Evolutionary conservation across 2,888 invertebrate genomes (phyloP), one percentile per base, ranked within the genome.

Genomic region (Latheticus oryzae): DNA sequence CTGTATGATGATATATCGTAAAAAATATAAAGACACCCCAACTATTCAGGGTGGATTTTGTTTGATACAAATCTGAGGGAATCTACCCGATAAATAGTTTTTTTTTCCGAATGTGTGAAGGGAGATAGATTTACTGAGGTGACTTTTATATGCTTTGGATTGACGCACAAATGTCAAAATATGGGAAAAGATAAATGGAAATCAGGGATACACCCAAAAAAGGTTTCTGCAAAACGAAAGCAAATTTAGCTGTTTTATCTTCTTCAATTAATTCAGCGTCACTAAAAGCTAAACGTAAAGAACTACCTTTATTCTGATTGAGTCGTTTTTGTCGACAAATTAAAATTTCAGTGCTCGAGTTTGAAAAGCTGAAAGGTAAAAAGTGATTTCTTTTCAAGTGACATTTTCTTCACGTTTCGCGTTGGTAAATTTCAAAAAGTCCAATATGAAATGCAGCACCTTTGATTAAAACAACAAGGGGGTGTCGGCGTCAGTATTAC

Each of bases 1-100:
- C 71, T 68, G 71, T 73, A 75, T 75, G 75, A 75, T 76, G 76
- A 77, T 75, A 73, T 78, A 75, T 76, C 76, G 72, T 76, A 77
- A 76, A 77, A 77, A 74, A 69, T 70, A 75, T 73, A 74, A 74
- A 75, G 72, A 71, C 47, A 23, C 70, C 71, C 72, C 64, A 63
- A 66, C 65, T 68, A 68, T 69, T n/a, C 68, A 60, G 72, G 73
- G 70, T 71, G 72, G 70, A 73, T 74, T 73, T 71, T 59, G 62
- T 73, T 71, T 59, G 62, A 62, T 67, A 71, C 72, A 71, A 73
- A 73, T 73, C 71, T 71, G 69, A 68, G 69, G 71, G 70, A 70
- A 72, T 70, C 60, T 59, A 61, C 57, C 59, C 66, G 67, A 69
- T 67, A 71, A 69, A 71, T 69, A 69, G 68, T 68, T 68, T 64